Percentiles rank a stretch among this genome's conserved stretches.
These are phyloP conservation scores for Xiphias gladius DNA, from an alignment of 2,113 vertebrate species.

Conservation along the genomic window DNA sequence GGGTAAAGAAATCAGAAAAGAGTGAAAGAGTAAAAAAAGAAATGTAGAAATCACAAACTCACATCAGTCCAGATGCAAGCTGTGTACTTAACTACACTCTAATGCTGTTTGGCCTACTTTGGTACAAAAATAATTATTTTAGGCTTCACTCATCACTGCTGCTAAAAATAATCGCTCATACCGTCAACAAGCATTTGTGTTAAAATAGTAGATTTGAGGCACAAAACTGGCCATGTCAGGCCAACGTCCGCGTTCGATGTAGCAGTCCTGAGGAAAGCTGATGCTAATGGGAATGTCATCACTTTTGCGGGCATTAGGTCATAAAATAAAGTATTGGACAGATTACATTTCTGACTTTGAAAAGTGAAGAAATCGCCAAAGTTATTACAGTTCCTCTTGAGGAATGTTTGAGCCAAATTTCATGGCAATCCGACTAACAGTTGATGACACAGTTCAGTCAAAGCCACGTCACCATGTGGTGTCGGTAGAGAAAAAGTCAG, in stretches of 20 bases:
- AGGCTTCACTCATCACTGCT: neutral
- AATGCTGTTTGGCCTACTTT: conserved; percentile 6
- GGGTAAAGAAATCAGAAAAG: neutral
- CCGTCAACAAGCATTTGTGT: conserved; percentile 14
- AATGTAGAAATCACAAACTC: neutral
- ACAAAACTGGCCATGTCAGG: neutral
- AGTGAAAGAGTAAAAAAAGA: neutral
- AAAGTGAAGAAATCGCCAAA: too few species aligned
- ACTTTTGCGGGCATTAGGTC: too few species aligned
- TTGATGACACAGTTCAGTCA: too few species aligned
- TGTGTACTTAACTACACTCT: neutral
- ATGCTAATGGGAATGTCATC: too few species aligned
- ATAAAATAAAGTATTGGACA: too few species aligned
- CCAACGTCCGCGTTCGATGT: neutral
- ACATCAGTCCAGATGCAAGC: neutral
- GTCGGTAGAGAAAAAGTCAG: too few species aligned
- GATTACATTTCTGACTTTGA: too few species aligned
- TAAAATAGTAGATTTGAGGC: neutral
- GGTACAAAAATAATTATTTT: conserved; percentile 5
- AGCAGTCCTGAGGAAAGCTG: neutral
- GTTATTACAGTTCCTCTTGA: too few species aligned
- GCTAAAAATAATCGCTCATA: conserved; percentile 28
- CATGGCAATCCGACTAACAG: too few species aligned
- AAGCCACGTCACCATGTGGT: too few species aligned
- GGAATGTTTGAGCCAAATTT: too few species aligned